Base-by-base conservation (phyloP, 2,888 invertebrate genomes). In the Apamea crenata region DNA sequence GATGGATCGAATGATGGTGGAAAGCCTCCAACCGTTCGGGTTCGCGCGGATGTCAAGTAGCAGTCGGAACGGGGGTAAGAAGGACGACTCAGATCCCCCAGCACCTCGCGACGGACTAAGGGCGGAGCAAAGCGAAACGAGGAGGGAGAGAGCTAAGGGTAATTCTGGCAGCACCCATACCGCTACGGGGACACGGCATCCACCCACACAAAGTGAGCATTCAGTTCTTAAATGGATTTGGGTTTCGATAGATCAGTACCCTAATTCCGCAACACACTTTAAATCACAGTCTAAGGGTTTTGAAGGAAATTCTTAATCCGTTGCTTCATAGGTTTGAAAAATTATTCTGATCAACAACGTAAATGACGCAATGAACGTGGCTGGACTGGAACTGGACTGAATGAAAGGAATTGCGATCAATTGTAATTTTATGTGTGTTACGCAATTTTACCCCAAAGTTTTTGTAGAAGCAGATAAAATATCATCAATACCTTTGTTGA, bases 1-100 rank as follows among this genome's bases (percentile, higher is more conserved):
- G 98, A 98, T 98, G 98, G 98, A 98, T 91, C 97, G 98, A 3
- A 96, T 98, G 92, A 97, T 98, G 93, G 94, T 97, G 79, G 98
- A 98, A 89, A 97, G 97, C 78, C 96, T 98, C 87, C 97, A 98
- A 85, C 98, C 98, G 47, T 98, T 97, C 90, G 97, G 97, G 65
- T 98, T 97, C 92, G 98, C 98, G 53, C 97, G 97, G 91, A 97
- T 98, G 93, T 97, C 97, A 59, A 97, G 97, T 77, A 97, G 97
- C 77, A 97, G 97, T 77, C 95, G 97, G 40, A 88, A 95, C 92
- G 92, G 92, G 6, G 91, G 93, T 78, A 90, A 89, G 16, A 90
- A 85, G n/a, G 90, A 88, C n/a, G 87, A 92, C 18, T 29, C 81
- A 4, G 92, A 92, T 3, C 91, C 93, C 0, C 7, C 61, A 12